Percentiles rank a stretch among this genome's conserved stretches.
These are phyloP conservation scores for Harmothoe impar DNA, from an alignment of 2,888 invertebrate species.

Conservation along the genomic window DNA sequence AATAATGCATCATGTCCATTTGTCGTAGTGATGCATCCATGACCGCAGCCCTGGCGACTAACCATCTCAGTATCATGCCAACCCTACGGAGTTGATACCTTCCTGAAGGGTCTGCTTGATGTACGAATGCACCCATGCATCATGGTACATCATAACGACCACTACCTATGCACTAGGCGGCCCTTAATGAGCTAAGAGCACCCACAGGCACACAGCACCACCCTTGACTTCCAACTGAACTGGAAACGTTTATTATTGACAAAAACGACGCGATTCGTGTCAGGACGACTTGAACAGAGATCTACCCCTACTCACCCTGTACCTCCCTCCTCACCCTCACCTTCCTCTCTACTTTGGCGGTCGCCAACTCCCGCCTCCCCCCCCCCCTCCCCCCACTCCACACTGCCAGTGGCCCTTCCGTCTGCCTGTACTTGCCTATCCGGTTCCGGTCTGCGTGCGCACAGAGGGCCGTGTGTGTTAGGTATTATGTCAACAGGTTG, in stretches of 20 bases:
- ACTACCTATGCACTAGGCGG: too few relatives aligned
- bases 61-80: too few relatives aligned
- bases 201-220: not conserved
- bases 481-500: constrained; percentile 29
- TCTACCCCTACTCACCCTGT: not conserved
- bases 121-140: too few relatives aligned
- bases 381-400: not conserved
- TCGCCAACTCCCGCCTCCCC: not conserved
- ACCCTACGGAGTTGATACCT: too few relatives aligned
- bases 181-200: too few relatives aligned
- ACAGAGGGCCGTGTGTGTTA: not conserved
- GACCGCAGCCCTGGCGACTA: too few relatives aligned
- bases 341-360: too few relatives aligned
- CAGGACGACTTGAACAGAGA: not conserved
- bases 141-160: too few relatives aligned
- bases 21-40: too few relatives aligned
- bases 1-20: too few relatives aligned
- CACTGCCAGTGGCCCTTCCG: not conserved
- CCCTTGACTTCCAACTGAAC: constrained; percentile 23
- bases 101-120: too few relatives aligned
- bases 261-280: not conserved
- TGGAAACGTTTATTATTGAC: constrained; percentile 23
- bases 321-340: too few relatives aligned
- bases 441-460: not conserved
- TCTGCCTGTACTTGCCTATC: not conserved